Percentiles rank a stretch among this genome's conserved stretches.
phyloP scores from a whole-genome alignment of 2,888 invertebrate species.

The Malthinus flaveolus region DNA sequence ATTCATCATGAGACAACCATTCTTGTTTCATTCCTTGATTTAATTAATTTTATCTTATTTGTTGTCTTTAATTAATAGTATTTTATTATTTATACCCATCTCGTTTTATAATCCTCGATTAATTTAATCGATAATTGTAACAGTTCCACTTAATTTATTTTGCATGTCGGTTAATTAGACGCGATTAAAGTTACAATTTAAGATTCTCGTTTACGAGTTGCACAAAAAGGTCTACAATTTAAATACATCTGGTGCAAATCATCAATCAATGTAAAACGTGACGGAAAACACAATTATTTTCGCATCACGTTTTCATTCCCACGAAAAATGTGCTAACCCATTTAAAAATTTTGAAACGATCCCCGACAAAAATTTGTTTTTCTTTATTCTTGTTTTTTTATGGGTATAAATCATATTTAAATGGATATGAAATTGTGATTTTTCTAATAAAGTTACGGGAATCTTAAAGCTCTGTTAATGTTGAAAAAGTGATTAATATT shows the following conservation, averaged over 20 bases:
- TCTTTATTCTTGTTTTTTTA: too few species aligned
- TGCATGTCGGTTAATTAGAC: slow-evolving; percentile 1
- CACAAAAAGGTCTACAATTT: slow-evolving; percentile 15
- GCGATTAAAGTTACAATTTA: slow-evolving; percentile 6
- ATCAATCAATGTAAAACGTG: slow-evolving; percentile 28
- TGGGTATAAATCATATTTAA: too few species aligned
- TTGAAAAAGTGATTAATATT: too few species aligned
- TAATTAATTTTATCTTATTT: too few species aligned
- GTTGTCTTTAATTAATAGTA: too few species aligned
- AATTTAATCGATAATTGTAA: not conserved
- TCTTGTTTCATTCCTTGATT: too few species aligned
- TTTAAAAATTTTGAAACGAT: slow-evolving; percentile 9
- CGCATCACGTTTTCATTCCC: slow-evolving; percentile 28
- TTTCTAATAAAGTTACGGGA: too few species aligned
- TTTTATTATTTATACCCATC: too few species aligned
- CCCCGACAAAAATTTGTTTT: not conserved
- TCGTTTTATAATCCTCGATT: not conserved
- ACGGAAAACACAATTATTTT: slow-evolving; percentile 31
- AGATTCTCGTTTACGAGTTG: slow-evolving; percentile 5
- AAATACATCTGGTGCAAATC: slow-evolving; percentile 25
- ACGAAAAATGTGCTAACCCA: slow-evolving; percentile 15
- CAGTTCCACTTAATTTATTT: slow-evolving; percentile 2
- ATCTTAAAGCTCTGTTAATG: too few species aligned
- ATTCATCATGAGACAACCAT: too few species aligned
- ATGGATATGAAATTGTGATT: too few species aligned